phyloP scores from a whole-genome alignment of 2,113 vertebrate species.

The Barbus barbus region DNA sequence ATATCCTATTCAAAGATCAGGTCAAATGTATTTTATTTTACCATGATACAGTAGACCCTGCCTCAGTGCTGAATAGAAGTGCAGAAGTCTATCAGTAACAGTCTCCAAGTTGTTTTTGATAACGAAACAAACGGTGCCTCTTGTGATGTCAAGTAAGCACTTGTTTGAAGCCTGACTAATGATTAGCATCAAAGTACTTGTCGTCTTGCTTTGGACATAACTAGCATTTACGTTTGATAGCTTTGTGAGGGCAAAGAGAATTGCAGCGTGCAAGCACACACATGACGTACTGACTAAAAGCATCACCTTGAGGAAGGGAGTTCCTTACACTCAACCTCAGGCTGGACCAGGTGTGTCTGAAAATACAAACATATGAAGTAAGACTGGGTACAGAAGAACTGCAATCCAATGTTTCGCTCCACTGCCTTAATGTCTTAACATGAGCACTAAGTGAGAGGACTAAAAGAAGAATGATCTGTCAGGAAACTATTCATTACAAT shows the following conservation, averaged over 20 bases:
- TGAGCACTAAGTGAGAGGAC: not conserved
- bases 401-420: constrained; percentile 28
- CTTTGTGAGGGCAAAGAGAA: constrained; percentile 1
- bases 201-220: constrained; percentile 29
- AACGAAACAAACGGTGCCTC: not conserved
- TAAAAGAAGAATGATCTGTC: constrained; percentile 19
- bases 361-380: constrained; percentile 17
- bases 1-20: not conserved
- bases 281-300: not conserved
- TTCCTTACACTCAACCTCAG: not conserved
- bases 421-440: constrained; percentile 27
- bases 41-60: not conserved
- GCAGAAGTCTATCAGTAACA: not conserved
- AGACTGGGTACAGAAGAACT: constrained; percentile 19
- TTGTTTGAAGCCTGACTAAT: constrained; percentile 30
- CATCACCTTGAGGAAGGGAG: constrained; percentile 13
- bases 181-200: constrained; percentile 6
- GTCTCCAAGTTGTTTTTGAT: not conserved
- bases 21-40: not conserved
- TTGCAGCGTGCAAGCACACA: not conserved
- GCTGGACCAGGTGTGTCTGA: not conserved
- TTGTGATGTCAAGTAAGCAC: constrained; percentile 21
- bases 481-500: constrained; percentile 30
- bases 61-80: not conserved
- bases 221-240: constrained; percentile 26